Evolutionary conservation across 2,113 vertebrate species (phyloP).

Genomic region (Shinisaurus crocodilurus): DNA sequence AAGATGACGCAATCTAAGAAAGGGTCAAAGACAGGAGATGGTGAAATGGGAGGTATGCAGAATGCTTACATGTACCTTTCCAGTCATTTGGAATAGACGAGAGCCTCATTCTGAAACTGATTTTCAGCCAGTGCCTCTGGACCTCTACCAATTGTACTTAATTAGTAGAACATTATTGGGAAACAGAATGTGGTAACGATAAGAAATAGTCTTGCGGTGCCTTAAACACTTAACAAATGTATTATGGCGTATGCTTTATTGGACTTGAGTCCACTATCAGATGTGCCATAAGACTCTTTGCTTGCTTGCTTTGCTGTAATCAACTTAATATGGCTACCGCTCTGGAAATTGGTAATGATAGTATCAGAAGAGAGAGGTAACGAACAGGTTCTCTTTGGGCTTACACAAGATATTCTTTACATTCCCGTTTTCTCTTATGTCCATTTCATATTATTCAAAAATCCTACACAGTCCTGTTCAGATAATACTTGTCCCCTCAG

Average conservation of each 20-base stretch:
- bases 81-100: background rate
- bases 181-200: background rate
- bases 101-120: background rate
- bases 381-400: too few relatives aligned
- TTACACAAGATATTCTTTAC: too few relatives aligned
- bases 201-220: background rate
- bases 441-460: too few relatives aligned
- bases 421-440: too few relatives aligned
- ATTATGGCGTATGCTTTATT: background rate
- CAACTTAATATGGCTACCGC: too few relatives aligned
- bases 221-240: background rate
- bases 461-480: too few relatives aligned
- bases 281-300: background rate
- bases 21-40: too few relatives aligned
- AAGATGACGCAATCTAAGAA: background rate
- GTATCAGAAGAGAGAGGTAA: too few relatives aligned
- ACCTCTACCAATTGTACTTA: background rate
- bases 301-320: too few relatives aligned
- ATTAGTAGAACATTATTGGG: background rate
- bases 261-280: background rate
- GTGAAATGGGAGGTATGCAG: background rate
- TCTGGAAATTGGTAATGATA: too few relatives aligned
- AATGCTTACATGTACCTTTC: background rate
- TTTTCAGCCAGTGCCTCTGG: background rate
- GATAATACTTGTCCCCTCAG: background rate